Conservation (phyloP, 2,113 vertebrate genomes). For the Thalassarche chlororhynchos region DNA sequence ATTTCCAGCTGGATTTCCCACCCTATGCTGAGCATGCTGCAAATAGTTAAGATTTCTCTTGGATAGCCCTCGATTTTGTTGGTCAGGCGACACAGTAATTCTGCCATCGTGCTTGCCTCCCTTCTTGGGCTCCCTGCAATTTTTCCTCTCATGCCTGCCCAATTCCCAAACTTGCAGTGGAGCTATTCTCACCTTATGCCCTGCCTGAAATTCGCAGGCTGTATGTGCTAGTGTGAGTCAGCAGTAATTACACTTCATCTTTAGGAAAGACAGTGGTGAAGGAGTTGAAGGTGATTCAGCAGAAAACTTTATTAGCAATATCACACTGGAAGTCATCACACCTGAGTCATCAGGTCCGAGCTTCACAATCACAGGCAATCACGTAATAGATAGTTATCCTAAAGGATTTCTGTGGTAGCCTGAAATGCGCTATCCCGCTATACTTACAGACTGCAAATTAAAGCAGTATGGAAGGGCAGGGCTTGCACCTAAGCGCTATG, state of each 20-base stretch:
- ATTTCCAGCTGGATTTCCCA: neutral
- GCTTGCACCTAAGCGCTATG: neutral
- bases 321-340: neutral
- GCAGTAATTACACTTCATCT: neutral
- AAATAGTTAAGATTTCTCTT: neutral
- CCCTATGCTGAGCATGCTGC: neutral
- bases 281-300: slow-evolving; percentile 17
- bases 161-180: neutral
- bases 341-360: neutral
- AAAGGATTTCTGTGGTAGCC: neutral
- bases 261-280: neutral
- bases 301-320: neutral
- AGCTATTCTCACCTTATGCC: neutral
- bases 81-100: neutral
- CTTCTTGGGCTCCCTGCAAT: neutral
- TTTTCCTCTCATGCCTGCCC: neutral
- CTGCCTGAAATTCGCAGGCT: neutral
- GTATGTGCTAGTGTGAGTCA: neutral
- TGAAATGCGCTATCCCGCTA: neutral
- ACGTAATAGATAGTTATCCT: neutral
- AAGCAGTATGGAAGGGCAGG: neutral
- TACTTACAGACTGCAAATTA: neutral
- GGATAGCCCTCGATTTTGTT: neutral
- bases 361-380: neutral
- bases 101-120: neutral